Base-by-base conservation (phyloP, 2,888 invertebrate species). In the Cancer borealis region DNA sequence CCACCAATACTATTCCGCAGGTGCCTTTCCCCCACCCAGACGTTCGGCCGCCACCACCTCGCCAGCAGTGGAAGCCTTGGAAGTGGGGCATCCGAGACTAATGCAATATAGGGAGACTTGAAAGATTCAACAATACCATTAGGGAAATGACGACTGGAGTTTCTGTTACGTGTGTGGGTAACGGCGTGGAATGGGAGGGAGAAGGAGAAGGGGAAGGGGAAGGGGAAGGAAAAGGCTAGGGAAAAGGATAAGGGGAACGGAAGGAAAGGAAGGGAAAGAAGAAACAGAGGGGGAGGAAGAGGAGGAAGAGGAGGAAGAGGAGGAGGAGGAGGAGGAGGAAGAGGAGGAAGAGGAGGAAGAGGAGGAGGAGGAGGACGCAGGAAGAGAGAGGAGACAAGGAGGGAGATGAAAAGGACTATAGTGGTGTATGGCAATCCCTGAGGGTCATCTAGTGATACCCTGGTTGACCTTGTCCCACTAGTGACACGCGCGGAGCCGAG, bases 61-160 rank as follows among this genome's bases (percentile, higher is more conserved):
- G 26, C 73, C 3, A n/a, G 26, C 73, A 79, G 30, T 8, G 26
- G 30, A 79, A 26, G 10, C 73, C 73, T 79, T 79, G 73, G 26
- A 26, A 10, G 21, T 26, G 73, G 73, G 26, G 30, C 26, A 26
- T 8, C 73, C 8, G 73, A 79, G 73, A 79, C 73, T 79, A 79
- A 79, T 79, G 4, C 12, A 26, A 79, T 79, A 79, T 79, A 73
- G n/a, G 73, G 26, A 26, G 73, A 79, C 73, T 26, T 5, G 73
- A 6, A 8, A 79, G 26, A 79, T 79, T 79, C 73, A 26, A 79
- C 73, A 79, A 79, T 79, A 79, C 73, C 73, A 79, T 79, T 79
- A 79, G 73, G 73, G 73, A 79, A 26, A 79, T 30, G 21, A 73
- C 73, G 26, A 26, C 30, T n/a, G 26, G 26, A 10, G 73, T 0